Base-by-base conservation (phyloP, 92 coral and sea anemone species). In the Siderastrea radians region DNA sequence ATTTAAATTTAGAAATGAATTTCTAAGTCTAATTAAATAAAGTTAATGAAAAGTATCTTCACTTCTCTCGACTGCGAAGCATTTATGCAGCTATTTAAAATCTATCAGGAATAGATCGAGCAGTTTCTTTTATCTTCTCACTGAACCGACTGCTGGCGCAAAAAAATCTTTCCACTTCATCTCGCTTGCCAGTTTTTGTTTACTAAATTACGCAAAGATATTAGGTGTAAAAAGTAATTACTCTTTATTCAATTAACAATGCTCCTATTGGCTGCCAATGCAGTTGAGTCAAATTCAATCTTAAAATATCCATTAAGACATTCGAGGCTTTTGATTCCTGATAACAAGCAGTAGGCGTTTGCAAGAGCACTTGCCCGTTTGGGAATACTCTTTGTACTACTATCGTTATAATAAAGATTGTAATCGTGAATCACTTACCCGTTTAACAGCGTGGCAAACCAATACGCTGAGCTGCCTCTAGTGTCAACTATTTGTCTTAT, bases 211-310 rank as follows among this genome's bases (percentile, higher is more conserved):
- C 68, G 75, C 63, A 55, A 38, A 79, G 75, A 68, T 81, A 81
- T 68, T 68, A 54, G 77, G 66, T 68, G 76, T 54, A 17, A 15
- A 77, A 68, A 68, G 19, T 14, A 55, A 81, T 81, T 69, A 81
- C 54, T 68, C 68, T 68, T 68, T 68, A 43, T 53, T 38, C 55
- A 19, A 12, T 67, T 38, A 19, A 79, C 77, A 52, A 13, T 80
- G 64, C 61, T 80, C 48, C 50, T 44, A 80, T 66, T 66, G 84
- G 75, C 63, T 80, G 63, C 19, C 38, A 5, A 26, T 45, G 44
- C 66, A 68, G 6, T 68, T 16, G 47, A 64, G 68, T 43, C 76
- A 53, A 43, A 44, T 68, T 57, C 53, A 69, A 52, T 81, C 62
- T 80, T 5, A 44, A 51, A 58, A 3, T 45, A 7, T 68, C 50